These are phyloP conservation scores for Perognathus longimembris DNA, from an alignment of 2,113 vertebrate species.

Conservation along the genomic window DNA sequence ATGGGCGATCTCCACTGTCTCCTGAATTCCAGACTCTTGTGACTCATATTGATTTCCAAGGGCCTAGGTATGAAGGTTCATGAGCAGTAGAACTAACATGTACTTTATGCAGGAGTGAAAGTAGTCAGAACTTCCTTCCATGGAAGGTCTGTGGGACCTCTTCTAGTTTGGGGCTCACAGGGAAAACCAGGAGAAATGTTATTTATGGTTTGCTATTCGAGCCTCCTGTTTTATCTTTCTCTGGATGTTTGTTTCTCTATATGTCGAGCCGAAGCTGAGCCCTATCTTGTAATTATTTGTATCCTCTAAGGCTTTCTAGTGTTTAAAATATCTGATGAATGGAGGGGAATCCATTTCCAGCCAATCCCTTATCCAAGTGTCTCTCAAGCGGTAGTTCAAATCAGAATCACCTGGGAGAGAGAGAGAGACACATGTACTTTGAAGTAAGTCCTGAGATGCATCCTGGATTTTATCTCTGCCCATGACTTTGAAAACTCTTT, in stretches of 20 bases:
- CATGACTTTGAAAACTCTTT: slow-evolving; percentile 34
- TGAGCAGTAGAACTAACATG: accelerated
- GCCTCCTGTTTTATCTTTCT: slow-evolving; percentile 18
- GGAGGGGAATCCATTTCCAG: slow-evolving; percentile 24
- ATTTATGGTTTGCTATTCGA: neutral
- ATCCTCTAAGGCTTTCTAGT: slow-evolving; percentile 50
- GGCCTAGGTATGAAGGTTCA: neutral
- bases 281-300: slow-evolving; percentile 59
- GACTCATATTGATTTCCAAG: neutral
- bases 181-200: neutral
- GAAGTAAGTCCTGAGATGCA: neutral
- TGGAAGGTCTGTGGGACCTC: neutral
- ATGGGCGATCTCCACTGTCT: neutral
- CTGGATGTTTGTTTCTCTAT: neutral
- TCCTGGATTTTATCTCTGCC: neutral
- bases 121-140: neutral
- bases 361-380: slow-evolving; percentile 15
- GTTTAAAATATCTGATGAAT: slow-evolving; percentile 60
- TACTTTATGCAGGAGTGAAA: neutral
- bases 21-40: neutral
- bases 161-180: neutral
- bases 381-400: neutral
- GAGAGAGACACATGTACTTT: neutral
- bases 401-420: slow-evolving; percentile 18
- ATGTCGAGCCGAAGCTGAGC: neutral